phyloP scores from a whole-genome alignment of 2,888 invertebrate species.

The Xylophagus ater region DNA sequence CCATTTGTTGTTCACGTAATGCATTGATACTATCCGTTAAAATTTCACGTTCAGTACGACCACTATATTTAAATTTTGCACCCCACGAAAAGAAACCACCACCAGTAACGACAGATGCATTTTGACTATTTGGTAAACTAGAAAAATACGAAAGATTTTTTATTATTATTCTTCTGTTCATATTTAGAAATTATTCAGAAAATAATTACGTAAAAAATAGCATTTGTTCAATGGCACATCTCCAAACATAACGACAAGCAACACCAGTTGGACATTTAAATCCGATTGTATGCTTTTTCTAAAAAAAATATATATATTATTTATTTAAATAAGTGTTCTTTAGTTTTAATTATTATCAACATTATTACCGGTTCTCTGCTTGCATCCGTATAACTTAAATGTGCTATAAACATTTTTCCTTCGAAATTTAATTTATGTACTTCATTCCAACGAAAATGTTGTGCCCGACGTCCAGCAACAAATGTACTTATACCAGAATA shows the following conservation, averaged over 20 bases:
- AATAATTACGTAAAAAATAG: constrained; percentile 88
- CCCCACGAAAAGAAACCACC: constrained; percentile 90
- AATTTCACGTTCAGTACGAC: constrained; percentile 85
- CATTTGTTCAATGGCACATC: constrained; percentile 95
- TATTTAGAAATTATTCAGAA: constrained; percentile 2
- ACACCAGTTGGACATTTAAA: constrained; percentile 90
- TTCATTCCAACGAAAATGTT: constrained; percentile 93
- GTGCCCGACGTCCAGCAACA: constrained; percentile 83
- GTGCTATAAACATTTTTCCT: constrained; percentile 95
- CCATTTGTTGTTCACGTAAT: constrained; percentile 49
- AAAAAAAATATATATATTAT: constrained; percentile 17
- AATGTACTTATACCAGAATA: constrained; percentile 91
- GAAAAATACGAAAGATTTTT: constrained; percentile 15
- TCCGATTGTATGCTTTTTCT: constrained; percentile 90
- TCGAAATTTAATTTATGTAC: constrained; percentile 94
- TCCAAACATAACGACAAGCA: constrained; percentile 92
- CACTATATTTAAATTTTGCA: constrained; percentile 87
- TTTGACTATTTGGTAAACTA: constrained; percentile 76
- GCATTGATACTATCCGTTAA: constrained; percentile 66
- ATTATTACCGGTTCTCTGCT: constrained; percentile 38
- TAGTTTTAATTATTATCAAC: not conserved
- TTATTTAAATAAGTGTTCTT: not conserved
- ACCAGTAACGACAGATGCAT: constrained; percentile 79
- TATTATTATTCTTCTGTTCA: not conserved
- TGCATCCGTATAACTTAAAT: constrained; percentile 85